A percentile compares a stretch with the other conserved stretches of the same genome.
These are phyloP conservation scores for Pterocles burchelli DNA, from an alignment of 2,113 vertebrate genomes.

Conservation along the genomic window DNA sequence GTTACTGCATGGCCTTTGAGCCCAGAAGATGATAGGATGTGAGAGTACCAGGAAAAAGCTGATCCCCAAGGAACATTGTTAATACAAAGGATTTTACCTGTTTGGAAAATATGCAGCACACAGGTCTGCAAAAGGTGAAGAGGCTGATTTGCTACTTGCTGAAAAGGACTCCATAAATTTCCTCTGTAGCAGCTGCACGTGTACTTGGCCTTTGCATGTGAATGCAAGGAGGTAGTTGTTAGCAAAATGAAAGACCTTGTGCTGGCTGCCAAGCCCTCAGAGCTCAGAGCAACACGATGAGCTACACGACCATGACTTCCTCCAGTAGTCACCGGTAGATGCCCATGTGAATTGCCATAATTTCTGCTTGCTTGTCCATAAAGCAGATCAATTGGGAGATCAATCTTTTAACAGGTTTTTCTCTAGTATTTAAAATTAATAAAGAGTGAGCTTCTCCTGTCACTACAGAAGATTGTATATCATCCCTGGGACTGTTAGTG, in stretches of 20 bases:
- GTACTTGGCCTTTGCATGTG: neutral
- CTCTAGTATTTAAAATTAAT: neutral
- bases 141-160: neutral
- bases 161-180: neutral
- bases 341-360: neutral
- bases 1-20: neutral
- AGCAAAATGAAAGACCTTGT: accelerated
- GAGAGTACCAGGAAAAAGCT: neutral
- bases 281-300: accelerated
- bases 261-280: neutral
- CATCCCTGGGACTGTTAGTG: accelerated
- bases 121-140: neutral
- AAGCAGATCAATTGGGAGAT: neutral
- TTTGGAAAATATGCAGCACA: neutral
- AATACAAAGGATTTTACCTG: neutral
- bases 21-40: neutral
- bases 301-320: accelerated
- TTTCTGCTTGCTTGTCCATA: neutral
- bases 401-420: neutral
- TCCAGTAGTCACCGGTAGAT: accelerated
- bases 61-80: neutral
- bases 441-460: neutral
- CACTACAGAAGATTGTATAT: neutral
- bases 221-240: accelerated
- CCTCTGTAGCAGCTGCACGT: neutral